Base-by-base conservation (phyloP, 2,113 vertebrate species). In the Dipodomys spectabilis region DNA sequence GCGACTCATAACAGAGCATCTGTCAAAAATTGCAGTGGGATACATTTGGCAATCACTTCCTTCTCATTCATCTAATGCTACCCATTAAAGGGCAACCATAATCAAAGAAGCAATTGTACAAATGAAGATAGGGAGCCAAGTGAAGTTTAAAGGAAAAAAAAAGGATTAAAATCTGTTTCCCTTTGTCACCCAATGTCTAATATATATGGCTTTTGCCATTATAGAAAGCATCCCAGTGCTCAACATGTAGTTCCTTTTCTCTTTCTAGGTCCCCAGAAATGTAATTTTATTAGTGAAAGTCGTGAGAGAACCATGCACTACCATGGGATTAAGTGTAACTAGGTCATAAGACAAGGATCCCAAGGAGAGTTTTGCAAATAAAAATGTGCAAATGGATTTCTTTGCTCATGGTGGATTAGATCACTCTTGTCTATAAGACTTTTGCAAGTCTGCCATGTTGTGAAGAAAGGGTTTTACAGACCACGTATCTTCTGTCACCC, bases 11-110 rank as follows among this genome's bases (percentile, higher is more conserved):
- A 95, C 90, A 94, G 2, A 90, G 94, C 94, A 86, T 68, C 92
- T 97, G 94, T 95, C 96, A 96, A 92, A 97, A 79, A 81, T 19
- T 83, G 32, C 44, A 93, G 72, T 78, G 96, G 96, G 92, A 96
- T 68, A 91, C 82, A 88, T 96, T 88, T 92, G 77, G 88, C 75
- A 85, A 62, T 60, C 35, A 20, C 87, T 80, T 88, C 25, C 28
- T 82, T 62, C 32, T 80, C 88, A 77, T 86, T 92, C 90, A 79
- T 62, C 95, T 96, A 92, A 86, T 93, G 67, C 74, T 65, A 71
- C 45, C 60, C 87, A 86, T 92, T 95, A 93, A 96, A 80, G 79
- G 75, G 57, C 30, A 67, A 69, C 71, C 27, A 78, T 78, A 88
- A 92, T 86, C 71, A 89, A 95, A 93, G 94, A 94, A 88, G 62